These are phyloP conservation scores for Cyclargus thomasi DNA, from an alignment of 1,140 invertebrate species.

Conservation along the genomic window DNA sequence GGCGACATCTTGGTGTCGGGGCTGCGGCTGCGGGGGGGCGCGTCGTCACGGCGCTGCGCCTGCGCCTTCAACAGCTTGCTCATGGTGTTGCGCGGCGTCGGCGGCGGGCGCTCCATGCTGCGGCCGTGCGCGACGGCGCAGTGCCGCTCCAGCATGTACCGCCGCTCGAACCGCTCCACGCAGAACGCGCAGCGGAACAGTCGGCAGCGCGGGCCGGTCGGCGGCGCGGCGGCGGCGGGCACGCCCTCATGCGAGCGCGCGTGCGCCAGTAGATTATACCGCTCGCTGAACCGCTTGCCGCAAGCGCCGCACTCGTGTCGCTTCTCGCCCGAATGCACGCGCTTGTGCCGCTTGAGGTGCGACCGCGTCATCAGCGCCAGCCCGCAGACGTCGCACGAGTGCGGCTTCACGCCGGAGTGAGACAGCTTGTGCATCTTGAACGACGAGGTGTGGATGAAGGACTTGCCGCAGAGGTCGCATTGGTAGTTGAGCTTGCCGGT, in stretches of 20 bases:
- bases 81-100: slow-evolving; percentile 70
- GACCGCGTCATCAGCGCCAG: slow-evolving; percentile 78
- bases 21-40: slow-evolving; percentile 36
- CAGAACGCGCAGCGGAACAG: slow-evolving; percentile 66
- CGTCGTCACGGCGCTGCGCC: slow-evolving; percentile 34
- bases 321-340: slow-evolving; percentile 79
- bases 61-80: slow-evolving; percentile 70
- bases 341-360: slow-evolving; percentile 80
- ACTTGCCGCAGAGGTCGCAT: slow-evolving; percentile 82
- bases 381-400: slow-evolving; percentile 78
- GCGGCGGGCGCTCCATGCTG: slow-evolving; percentile 58
- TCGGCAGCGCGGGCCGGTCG: slow-evolving; percentile 30
- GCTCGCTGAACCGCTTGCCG: slow-evolving; percentile 79
- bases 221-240: slow-evolving; percentile 17
- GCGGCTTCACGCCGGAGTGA: slow-evolving; percentile 79
- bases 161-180: slow-evolving; percentile 55
- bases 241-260: slow-evolving; percentile 24
- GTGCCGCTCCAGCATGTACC: slow-evolving; percentile 67
- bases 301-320: slow-evolving; percentile 77
- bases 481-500: slow-evolving; percentile 78
- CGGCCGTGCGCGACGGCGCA: slow-evolving; percentile 54
- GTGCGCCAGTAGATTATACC: slow-evolving; percentile 62
- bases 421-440: slow-evolving; percentile 81
- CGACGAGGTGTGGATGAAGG: slow-evolving; percentile 81
- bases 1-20: slow-evolving; percentile 35